These are phyloP conservation scores for Salticus scenicus DNA, from an alignment of 2,888 invertebrate species.

Conservation along the genomic window DNA sequence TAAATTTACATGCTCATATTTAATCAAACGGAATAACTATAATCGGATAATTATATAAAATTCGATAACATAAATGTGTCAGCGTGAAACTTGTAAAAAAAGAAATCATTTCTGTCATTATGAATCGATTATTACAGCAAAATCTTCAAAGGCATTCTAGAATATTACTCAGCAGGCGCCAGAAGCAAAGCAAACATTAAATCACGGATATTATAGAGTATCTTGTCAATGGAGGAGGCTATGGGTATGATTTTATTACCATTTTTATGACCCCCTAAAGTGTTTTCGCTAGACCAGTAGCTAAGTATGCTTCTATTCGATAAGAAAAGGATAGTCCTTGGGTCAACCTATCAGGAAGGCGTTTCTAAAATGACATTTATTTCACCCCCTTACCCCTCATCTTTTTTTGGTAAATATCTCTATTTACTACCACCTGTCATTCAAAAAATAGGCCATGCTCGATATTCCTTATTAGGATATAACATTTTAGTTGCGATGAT, in stretches of 20 bases:
- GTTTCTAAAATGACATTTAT: conserved; percentile 42
- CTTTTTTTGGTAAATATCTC: conserved; percentile 32
- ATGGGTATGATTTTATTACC: conserved; percentile 21
- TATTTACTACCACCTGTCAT: conserved; percentile 36
- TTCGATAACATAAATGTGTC: no score
- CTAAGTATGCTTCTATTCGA: conserved; percentile 3
- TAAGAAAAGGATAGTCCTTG: conserved; percentile 9
- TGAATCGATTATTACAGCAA: no score
- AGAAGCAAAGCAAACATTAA: neutral
- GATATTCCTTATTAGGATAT: neutral
- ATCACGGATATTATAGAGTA: neutral
- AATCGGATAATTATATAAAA: no score
- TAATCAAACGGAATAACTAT: no score
- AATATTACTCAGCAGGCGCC: neutral
- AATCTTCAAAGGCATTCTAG: neutral
- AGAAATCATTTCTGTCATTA: no score
- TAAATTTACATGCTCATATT: no score
- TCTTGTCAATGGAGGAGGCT: neutral
- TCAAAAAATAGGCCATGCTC: conserved; percentile 13
- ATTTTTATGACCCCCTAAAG: neutral
- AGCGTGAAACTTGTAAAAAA: no score
- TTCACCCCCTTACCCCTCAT: conserved; percentile 24
- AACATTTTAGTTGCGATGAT: no score
- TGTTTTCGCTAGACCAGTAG: conserved; percentile 51
- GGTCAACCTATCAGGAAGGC: conserved; percentile 56